Evolutionary conservation across 2,888 invertebrate species (phyloP).

Genomic region (Dryadula phaetusa): DNA sequence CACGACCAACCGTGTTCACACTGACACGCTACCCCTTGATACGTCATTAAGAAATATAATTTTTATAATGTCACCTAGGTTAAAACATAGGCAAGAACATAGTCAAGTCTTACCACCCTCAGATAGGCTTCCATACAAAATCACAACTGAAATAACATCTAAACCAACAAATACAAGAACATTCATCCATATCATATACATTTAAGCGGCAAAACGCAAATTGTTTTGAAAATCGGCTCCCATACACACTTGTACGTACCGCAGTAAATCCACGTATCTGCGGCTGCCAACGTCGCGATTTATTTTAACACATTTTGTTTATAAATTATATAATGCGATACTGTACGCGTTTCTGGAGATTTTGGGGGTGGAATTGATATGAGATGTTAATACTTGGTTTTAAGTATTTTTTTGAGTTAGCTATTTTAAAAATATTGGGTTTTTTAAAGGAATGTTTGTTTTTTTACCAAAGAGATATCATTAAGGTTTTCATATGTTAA

Average conservation of each 20-base stretch:
- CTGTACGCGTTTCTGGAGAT: slow-evolving; percentile 71
- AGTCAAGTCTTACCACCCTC: too few species aligned
- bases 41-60: too few species aligned
- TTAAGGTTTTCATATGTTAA: too few species aligned
- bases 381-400: slow-evolving; percentile 53
- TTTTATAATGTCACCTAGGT: too few species aligned
- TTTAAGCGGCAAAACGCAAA: slow-evolving; percentile 45
- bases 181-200: slow-evolving; percentile 32
- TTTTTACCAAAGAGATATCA: too few species aligned
- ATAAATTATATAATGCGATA: slow-evolving; percentile 85
- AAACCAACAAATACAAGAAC: slow-evolving; percentile 7
- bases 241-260: slow-evolving; percentile 38
- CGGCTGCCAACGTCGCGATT: slow-evolving; percentile 76
- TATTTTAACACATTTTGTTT: slow-evolving; percentile 85
- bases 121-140: not conserved
- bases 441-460: too few species aligned
- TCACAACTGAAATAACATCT: slow-evolving; percentile 11
- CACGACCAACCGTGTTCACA: too few species aligned
- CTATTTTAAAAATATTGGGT: too few species aligned
- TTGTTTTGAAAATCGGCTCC: slow-evolving; percentile 51
- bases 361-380: slow-evolving; percentile 61
- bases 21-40: too few species aligned
- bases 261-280: slow-evolving; percentile 72
- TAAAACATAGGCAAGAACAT: too few species aligned
- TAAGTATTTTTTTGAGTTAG: too few species aligned